Evolutionary conservation across 2,797 vertebrate genomes (phyloP), one percentile per base, ranked within the genome.

Genomic region (Decapterus maruadsi): DNA sequence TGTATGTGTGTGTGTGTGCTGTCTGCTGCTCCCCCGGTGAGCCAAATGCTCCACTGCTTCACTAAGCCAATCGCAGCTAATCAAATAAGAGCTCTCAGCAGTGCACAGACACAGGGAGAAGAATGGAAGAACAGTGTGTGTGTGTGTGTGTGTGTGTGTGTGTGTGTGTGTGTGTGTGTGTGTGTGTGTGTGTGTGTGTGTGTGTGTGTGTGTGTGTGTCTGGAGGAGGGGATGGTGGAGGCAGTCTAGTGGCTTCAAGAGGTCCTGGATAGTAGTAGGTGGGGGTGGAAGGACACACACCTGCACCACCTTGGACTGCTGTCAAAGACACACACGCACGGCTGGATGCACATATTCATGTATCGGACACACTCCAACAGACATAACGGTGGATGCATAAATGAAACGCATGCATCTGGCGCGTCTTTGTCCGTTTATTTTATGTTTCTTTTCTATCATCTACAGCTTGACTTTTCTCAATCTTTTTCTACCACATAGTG

Each of bases 11-110:
- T 79, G 36, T 58, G 58, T 63, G 55, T 59, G 22, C 53, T 75
- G 83, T 89, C 82, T 63, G 22, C 62, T 45, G 71, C 80, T 89
- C 84, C 85, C 89, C 84, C 8, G 55, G 75, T 85, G 89, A 89
- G 86, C 76, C 91, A 88, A 92, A 91, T 81, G 89, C 90, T 91
- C 77, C 82, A 66, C 73, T 68, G 90, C 85, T 84, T 90, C 90
- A 90, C 89, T 90, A 91, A 93, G 87, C 88, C 91, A 93, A 94
- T 91, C 64, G 77, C 90, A 91, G 90, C 90, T 93, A 93, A 93
- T 94, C 93, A 93, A 93, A 93, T 93, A 91, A 92, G 89, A 90
- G 90, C 87, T 77, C 89, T 94, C 82, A 89, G 81, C 81, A 82
- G 86, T 17, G 75, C 22, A 64, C 86, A 91, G 89, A 91, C 78